These are phyloP conservation scores for Sebastes fasciatus DNA, from an alignment of 2,113 vertebrate species.

Conservation along the genomic window DNA sequence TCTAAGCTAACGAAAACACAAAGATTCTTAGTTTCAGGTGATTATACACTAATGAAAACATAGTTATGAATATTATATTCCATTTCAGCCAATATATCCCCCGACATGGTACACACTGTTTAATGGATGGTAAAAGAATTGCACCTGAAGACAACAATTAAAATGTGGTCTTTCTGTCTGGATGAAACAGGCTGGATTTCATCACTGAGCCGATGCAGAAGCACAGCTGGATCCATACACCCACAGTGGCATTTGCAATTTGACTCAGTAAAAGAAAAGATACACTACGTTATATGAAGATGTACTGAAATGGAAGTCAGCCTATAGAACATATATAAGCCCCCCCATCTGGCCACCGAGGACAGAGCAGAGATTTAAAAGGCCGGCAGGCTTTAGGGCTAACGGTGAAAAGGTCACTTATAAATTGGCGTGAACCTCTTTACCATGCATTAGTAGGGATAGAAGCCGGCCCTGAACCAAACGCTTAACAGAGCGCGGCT, in stretches of 20 bases:
- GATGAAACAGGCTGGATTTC: not conserved
- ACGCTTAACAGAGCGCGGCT: slow-evolving; percentile 54
- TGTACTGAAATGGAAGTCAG: slow-evolving; percentile 19
- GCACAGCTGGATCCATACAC: slow-evolving; percentile 11
- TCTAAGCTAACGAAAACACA: too few relatives aligned
- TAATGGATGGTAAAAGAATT: slow-evolving; percentile 1
- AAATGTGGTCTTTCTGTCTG: not conserved
- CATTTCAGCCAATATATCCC: too few relatives aligned
- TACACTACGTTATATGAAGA: slow-evolving; percentile 20
- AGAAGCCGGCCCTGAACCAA: slow-evolving; percentile 48
- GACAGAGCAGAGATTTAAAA: slow-evolving; percentile 21
- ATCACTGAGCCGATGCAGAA: not conserved
- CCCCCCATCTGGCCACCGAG: slow-evolving; percentile 29
- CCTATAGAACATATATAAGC: slow-evolving; percentile 19
- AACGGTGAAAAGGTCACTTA: slow-evolving; percentile 58
- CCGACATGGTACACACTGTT: too few relatives aligned
- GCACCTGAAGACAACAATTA: not conserved
- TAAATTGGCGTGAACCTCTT: slow-evolving; percentile 61
- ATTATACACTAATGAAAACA: too few relatives aligned
- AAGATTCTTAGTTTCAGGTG: too few relatives aligned
- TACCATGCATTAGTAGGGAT: slow-evolving; percentile 59
- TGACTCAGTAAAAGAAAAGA: not conserved
- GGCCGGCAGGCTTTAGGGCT: slow-evolving; percentile 24
- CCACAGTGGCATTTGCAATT: not conserved
- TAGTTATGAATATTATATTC: too few relatives aligned